Evolutionary conservation across 2,113 vertebrate species (phyloP).

Genomic region (Tetrao urogallus): DNA sequence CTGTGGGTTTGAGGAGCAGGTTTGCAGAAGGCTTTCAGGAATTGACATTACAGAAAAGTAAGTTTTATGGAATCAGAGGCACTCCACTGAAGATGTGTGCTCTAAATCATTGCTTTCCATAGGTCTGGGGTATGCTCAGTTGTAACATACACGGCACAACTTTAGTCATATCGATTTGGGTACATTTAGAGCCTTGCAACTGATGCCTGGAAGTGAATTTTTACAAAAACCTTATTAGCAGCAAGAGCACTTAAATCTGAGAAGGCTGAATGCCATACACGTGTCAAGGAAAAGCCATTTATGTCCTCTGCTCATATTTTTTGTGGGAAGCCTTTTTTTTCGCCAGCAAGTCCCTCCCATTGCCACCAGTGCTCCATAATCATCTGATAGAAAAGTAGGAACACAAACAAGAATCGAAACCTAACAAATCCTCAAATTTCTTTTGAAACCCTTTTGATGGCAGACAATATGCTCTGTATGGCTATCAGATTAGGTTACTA

Average conservation of each 20-base stretch:
- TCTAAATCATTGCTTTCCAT: not conserved
- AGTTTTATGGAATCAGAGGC: not conserved
- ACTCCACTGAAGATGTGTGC: not conserved
- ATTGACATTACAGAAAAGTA: not conserved
- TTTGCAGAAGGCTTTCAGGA: not conserved
- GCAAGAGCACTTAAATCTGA: not conserved
- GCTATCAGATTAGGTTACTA: not conserved
- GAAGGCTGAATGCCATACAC: not conserved
- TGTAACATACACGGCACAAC: fast-evolving
- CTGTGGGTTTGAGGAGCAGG: fast-evolving
- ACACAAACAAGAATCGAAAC: not conserved
- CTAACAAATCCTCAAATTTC: not conserved
- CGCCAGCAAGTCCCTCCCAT: not conserved
- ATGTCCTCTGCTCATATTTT: not conserved
- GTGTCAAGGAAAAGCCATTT: not conserved
- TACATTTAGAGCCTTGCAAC: not conserved
- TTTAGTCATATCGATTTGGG: not conserved
- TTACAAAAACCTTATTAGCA: not conserved
- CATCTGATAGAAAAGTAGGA: not conserved
- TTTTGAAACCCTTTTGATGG: not conserved
- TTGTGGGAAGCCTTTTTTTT: not conserved
- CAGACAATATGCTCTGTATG: not conserved
- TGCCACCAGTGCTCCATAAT: not conserved
- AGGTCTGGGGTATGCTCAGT: not conserved
- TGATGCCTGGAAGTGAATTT: not conserved